These are phyloP conservation scores for Serripes groenlandicus DNA, from an alignment of 2,888 invertebrate species.

Conservation along the genomic window DNA sequence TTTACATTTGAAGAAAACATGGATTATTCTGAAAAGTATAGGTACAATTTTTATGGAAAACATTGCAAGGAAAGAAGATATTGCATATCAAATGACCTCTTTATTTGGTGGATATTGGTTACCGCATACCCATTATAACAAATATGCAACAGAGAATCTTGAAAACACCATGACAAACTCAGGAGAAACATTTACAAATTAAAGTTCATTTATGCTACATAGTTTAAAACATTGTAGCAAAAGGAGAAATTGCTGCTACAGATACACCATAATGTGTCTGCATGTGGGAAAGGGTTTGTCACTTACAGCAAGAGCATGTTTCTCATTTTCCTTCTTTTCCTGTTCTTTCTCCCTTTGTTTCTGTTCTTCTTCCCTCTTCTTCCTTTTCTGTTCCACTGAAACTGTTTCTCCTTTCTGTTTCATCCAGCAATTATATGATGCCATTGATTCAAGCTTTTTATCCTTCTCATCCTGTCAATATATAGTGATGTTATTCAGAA, in stretches of 20 bases:
- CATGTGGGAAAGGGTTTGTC: not conserved
- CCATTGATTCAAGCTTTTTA: constrained; percentile 72
- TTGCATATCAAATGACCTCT: too few species aligned
- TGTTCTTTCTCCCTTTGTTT: constrained; percentile 72
- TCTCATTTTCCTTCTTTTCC: constrained; percentile 73
- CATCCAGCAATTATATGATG: constrained; percentile 78
- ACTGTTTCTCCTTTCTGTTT: constrained; percentile 75
- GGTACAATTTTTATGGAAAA: too few species aligned
- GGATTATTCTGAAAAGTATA: too few species aligned
- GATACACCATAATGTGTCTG: not conserved
- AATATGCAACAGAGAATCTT: too few species aligned
- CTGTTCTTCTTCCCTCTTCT: constrained; percentile 73
- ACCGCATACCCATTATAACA: too few species aligned
- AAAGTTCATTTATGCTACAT: too few species aligned
- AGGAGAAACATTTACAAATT: too few species aligned
- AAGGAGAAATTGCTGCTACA: not conserved
- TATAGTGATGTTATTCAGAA: not conserved
- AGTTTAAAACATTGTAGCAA: not conserved
- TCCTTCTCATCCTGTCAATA: constrained; percentile 72
- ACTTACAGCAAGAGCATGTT: constrained; percentile 73
- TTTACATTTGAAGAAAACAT: too few species aligned
- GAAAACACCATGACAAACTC: too few species aligned
- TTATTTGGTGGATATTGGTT: too few species aligned
- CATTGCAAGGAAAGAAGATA: too few species aligned
- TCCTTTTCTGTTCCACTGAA: constrained; percentile 63